Percentiles rank a stretch among this genome's conserved stretches.
Conservation (phyloP, 1,140 invertebrate genomes). For the Brachionus plicatilis region DNA sequence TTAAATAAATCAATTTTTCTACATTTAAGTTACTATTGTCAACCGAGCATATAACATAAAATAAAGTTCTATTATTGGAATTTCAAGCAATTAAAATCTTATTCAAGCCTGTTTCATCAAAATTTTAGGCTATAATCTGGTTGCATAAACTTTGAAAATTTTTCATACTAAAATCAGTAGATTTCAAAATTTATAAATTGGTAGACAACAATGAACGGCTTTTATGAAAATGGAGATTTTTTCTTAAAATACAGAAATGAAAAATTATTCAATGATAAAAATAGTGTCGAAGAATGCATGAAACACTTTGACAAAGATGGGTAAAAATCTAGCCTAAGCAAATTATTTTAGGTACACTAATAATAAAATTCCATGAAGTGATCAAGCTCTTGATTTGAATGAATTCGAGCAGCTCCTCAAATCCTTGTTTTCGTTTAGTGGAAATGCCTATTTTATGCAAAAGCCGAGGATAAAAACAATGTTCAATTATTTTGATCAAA, state of each 20-base stretch:
- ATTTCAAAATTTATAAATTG: background rate
- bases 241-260: constrained; percentile 32
- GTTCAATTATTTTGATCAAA: constrained; percentile 28
- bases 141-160: background rate
- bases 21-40: constrained; percentile 25
- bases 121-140: background rate
- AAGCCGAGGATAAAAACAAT: constrained; percentile 31
- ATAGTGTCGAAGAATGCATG: constrained; percentile 22
- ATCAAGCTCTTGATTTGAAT: constrained; percentile 25
- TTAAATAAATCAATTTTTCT: constrained; percentile 18
- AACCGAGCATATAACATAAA: background rate
- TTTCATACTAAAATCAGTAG: background rate
- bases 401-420: constrained; percentile 34
- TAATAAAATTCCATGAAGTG: background rate
- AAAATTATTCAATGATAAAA: constrained; percentile 16
- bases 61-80: background rate
- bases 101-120: background rate
- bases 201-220: background rate
- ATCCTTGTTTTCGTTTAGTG: constrained; percentile 22
- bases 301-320: constrained; percentile 22
- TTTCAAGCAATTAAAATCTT: background rate
- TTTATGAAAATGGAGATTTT: constrained; percentile 13
- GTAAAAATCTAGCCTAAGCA: background rate
- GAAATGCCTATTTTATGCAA: constrained; percentile 37
- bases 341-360: background rate